Percentiles rank a stretch among this genome's conserved stretches.
These are phyloP conservation scores for Eubasilissa splendida DNA, from an alignment of 2,888 invertebrate species.

Conservation along the genomic window DNA sequence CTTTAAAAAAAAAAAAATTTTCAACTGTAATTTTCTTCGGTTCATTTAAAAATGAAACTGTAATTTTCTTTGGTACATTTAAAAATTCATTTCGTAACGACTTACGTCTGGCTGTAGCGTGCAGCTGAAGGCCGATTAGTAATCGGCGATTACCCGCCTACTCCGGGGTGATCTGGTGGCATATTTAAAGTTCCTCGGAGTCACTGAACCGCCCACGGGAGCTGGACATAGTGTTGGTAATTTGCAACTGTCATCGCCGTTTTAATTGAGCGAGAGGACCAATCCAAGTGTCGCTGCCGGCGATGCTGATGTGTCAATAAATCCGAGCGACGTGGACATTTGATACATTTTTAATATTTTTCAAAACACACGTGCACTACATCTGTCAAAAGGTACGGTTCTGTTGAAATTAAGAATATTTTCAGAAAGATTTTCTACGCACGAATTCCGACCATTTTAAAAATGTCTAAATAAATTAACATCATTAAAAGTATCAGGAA, in stretches of 20 bases:
- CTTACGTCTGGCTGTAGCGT: not conserved
- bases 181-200: constrained; percentile 3
- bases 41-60: too few relatives aligned
- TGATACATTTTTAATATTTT: not conserved
- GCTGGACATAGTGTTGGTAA: constrained; percentile 35
- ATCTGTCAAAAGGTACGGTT: too few relatives aligned
- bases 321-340: not conserved
- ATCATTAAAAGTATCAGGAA: too few relatives aligned
- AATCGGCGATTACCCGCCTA: not conserved
- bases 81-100: too few relatives aligned
- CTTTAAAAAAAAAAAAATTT: too few relatives aligned
- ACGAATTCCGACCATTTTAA: too few relatives aligned
- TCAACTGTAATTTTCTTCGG: too few relatives aligned
- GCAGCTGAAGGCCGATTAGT: not conserved
- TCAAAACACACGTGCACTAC: not conserved
- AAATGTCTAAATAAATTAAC: too few relatives aligned
- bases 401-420: too few relatives aligned
- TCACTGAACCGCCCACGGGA: constrained; percentile 10
- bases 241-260: constrained; percentile 55
- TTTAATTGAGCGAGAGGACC: constrained; percentile 50
- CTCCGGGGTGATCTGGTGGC: too few relatives aligned
- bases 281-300: constrained; percentile 8
- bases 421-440: too few relatives aligned
- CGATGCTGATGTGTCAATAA: constrained; percentile 22
- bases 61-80: too few relatives aligned